Evolutionary conservation across 2,888 invertebrate species (phyloP).

Genomic region (Hypselothyrea guttata): DNA sequence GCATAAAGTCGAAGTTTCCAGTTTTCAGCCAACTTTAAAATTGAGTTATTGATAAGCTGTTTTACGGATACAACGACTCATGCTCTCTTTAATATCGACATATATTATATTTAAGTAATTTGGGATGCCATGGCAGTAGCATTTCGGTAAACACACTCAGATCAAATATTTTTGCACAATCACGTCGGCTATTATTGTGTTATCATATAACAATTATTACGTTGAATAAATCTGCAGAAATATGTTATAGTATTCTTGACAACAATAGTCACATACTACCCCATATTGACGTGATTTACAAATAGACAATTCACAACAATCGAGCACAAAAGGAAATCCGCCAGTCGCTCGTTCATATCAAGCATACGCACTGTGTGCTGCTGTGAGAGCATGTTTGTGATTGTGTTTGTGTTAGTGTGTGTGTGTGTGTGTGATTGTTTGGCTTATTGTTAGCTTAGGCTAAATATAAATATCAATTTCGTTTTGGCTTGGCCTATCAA

Average conservation of each 20-base stretch:
- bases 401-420: conserved; percentile 23
- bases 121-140: no score
- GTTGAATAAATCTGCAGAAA: background rate
- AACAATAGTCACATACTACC: conserved; percentile 8
- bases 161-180: no score
- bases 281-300: conserved; percentile 5
- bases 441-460: conserved; percentile 70
- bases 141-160: no score
- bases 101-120: no score
- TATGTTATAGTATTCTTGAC: background rate
- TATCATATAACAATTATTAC: no score
- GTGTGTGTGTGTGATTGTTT: conserved; percentile 14
- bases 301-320: conserved; percentile 30
- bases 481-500: conserved; percentile 45
- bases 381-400: conserved; percentile 2
- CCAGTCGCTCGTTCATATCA: conserved; percentile 62
- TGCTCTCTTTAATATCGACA: no score
- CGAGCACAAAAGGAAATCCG: conserved; percentile 64
- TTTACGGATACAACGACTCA: no score
- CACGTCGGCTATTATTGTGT: no score
- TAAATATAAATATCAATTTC: conserved; percentile 77
- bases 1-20: no score
- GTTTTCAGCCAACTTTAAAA: no score
- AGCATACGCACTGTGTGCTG: conserved; percentile 59
- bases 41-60: no score